Evolutionary conservation across 2,888 invertebrate genomes (phyloP), one percentile per base, ranked within the genome.

Genomic region (Chorisops tibialis): DNA sequence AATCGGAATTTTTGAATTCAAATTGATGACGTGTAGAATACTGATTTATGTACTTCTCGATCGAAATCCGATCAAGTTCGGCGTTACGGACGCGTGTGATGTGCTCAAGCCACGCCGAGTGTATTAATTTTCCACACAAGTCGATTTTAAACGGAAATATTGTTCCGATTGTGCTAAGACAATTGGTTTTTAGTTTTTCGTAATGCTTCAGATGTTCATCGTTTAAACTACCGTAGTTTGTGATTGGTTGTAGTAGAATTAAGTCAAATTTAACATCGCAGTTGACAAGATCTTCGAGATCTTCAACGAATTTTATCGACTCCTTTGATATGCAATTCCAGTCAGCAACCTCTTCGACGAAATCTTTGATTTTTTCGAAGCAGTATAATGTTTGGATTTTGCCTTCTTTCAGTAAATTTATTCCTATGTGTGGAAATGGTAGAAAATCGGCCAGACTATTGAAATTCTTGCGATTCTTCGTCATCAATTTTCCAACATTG

Each of bases 361-460:
- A 48, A 51, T 63, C 52, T 39, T 50, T 49, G 12, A 52, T 38
- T 9, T 56, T 61, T 18, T 37, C 56, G 4, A 48, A 41, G 51
- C 66, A 66, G 51, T 64, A 66, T 9, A 66, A 45, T 22, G 59
- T 63, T 16, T 37, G 11, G n/a, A 66, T 58, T 41, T 63, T 63
- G 22, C 59, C 56, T 51, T 66, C 66, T 39, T 64, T 64, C 9
- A 66, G 39, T 11, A 66, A 56, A 51, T 66, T 66, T 7, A 66
- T 64, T 9, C 66, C 66, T 41, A 64, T 63, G 45, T 66, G 66
- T 0, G 66, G 66, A 50, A 66, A 66, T 45, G 59, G 50, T 5
- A 63, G 38, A 54, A 66, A 66, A 39, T 66, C 66, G 3, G 48
- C 64, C n/a, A 66, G 37, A 30, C 37, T 49, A 43, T 47, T 18